Evolutionary conservation across 1,140 invertebrate genomes (phyloP).

Genomic region (Eupristina koningsbergeri): DNA sequence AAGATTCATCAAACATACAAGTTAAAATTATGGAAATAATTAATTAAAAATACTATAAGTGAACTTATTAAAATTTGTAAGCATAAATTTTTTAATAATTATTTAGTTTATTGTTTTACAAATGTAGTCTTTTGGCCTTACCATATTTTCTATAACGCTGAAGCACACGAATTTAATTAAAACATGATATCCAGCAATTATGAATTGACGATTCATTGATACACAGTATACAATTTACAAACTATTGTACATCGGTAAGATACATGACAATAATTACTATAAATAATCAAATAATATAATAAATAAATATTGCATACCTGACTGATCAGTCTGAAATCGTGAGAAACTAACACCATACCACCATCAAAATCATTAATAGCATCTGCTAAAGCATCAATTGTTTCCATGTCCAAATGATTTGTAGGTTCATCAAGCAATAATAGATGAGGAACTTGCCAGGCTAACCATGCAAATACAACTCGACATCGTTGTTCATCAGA

Average conservation of each 20-base stretch:
- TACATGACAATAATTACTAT: background rate
- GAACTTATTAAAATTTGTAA: no score
- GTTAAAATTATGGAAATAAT: no score
- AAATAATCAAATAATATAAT: background rate
- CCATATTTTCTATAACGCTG: no score
- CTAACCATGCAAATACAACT: slow-evolving; percentile 98
- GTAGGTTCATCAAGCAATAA: slow-evolving; percentile 97
- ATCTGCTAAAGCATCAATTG: slow-evolving; percentile 97
- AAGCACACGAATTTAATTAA: no score
- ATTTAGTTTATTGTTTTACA: no score
- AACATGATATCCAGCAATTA: no score
- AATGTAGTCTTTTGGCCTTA: no score
- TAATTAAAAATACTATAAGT: no score
- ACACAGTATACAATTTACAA: no score
- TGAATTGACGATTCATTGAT: no score
- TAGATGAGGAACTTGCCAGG: slow-evolving; percentile 95
- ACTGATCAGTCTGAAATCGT: slow-evolving; percentile 98
- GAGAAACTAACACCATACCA: slow-evolving; percentile 96
- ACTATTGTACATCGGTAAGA: background rate
- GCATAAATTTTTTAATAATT: no score
- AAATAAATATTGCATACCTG: slow-evolving; percentile 84
- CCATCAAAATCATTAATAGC: slow-evolving; percentile 98
- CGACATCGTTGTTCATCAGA: slow-evolving; percentile 98
- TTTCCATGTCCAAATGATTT: slow-evolving; percentile 99
- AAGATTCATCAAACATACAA: no score